Base-by-base conservation (phyloP, 2,888 invertebrate species). In the Drosophila niveifrons region DNA sequence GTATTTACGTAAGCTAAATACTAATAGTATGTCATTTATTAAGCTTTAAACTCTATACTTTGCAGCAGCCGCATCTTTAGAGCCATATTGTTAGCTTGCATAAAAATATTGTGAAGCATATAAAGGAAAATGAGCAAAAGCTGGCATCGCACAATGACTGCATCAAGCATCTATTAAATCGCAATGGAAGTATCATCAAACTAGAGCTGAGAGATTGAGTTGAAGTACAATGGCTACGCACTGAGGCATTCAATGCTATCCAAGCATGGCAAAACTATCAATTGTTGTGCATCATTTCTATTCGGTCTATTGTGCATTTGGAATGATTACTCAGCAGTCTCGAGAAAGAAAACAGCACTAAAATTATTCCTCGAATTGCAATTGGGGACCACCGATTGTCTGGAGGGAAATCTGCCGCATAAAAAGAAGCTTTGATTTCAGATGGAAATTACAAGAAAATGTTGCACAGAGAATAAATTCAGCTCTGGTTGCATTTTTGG, bases 241-340 rank as follows among this genome's bases (percentile, higher is more conserved):
- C 13, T 3, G 4, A 31, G 41, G 6, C 53, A 43, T 28, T 50
- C 36, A 31, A 36, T 69, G 50, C 39, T 61, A 66, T 44, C 52
- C 57, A 58, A 71, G 57, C 72, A 72, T 64, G 55, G 43, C 66
- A 58, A 61, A 73, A 72, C 68, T 73, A 81, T 75, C 80, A 71
- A 71, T 75, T 80, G 75, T 69, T 71, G 43, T 69, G 68, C 70
- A 59, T 17, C 46, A 36, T 58, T 59, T 69, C 64, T 53, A 59
- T 68, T 48, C 65, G 28, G 65, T 29, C 72, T 70, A 72, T 83
- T 87, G 87, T 84, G 84, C 72, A 82, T 74, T 83, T 78, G 72
- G 56, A 66, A 81, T 83, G 87, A 81, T 81, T 81, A 72, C 83
- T 74, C 44, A 51, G 52, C 57, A 52, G 43, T 57, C 36, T 52